phyloP scores from a whole-genome alignment of 2,888 invertebrate genomes.

The Malacosoma neustria region DNA sequence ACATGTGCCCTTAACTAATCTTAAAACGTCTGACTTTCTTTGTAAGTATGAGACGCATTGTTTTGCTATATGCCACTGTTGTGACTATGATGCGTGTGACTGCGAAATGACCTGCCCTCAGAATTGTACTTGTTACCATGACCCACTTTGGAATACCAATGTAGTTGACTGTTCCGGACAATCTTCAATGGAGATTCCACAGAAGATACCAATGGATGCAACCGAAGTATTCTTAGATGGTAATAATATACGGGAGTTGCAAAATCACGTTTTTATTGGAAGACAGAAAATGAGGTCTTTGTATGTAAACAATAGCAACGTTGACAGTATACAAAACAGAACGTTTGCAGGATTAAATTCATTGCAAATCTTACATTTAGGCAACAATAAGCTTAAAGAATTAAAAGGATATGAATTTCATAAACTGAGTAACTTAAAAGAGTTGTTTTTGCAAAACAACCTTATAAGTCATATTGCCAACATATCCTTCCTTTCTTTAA shows the following conservation, averaged over 20 bases:
- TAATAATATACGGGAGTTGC: conserved; percentile 87
- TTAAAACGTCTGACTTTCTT: conserved; percentile 89
- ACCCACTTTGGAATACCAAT: conserved; percentile 94
- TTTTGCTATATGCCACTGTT: conserved; percentile 95
- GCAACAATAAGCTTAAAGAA: conserved; percentile 87
- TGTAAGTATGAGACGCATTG: conserved; percentile 95
- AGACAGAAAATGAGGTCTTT: conserved; percentile 91
- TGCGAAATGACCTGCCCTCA: conserved; percentile 97
- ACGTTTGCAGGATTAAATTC: conserved; percentile 91
- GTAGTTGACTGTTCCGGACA: conserved; percentile 93
- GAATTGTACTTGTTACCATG: conserved; percentile 96
- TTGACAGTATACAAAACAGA: conserved; percentile 90
- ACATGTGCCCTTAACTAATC: conserved; percentile 83
- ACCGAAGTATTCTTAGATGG: conserved; percentile 95
- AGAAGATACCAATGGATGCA: conserved; percentile 94
- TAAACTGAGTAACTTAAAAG: conserved; percentile 83
- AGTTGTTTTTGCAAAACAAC: conserved; percentile 91
- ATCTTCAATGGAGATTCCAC: conserved; percentile 84
- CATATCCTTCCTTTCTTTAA: conserved; percentile 84
- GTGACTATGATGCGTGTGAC: conserved; percentile 96
- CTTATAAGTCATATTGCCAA: conserved; percentile 86
- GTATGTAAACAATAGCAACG: conserved; percentile 88
- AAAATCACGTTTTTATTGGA: conserved; percentile 92
- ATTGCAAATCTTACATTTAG: conserved; percentile 86
- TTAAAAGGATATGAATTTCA: conserved; percentile 91